Evolutionary conservation across 2,797 vertebrate species (phyloP), one percentile per base, ranked within the genome.

Genomic region (Gallinago nigripennis): DNA sequence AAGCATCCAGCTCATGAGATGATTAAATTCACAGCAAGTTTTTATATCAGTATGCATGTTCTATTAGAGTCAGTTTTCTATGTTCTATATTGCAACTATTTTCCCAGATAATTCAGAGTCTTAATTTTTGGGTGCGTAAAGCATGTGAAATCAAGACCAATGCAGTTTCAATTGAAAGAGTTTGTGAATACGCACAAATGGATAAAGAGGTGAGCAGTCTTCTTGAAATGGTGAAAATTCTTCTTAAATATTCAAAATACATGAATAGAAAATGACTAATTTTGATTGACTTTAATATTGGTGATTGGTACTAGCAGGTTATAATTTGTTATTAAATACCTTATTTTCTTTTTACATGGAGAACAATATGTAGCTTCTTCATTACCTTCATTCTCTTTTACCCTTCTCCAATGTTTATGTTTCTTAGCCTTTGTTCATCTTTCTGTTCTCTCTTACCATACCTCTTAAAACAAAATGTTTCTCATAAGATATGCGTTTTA

Each of bases 121-220:
- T 98, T 46, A 97, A 95, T 86, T 95, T 97, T 72, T 97, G 96
- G 95, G 95, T 97, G 43, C 84, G 53, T 35, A 97, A 97, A 86
- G 91, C 95, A 12, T 97, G 96, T 95, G 97, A 98, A 96, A 97
- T 98, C 2, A 81, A 97, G 92, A 97, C 92, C 18, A 97, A 97
- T 66, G 91, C 95, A 50, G 76, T 97, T 92, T 97, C 95, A 23
- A 86, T 97, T 92, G 97, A 97, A 96, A 96, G 96, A 76, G 57
- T 98, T 77, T 97, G 84, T 96, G 97, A 98, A 90, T 97, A 98
- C 88, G 51, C 95, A 94, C 92, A 96, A 86, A 95, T 95, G 61
- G 71, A 96, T 90, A 98, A 98, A 96, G 97, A 98, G 95, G 97
- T 98, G 94, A 91, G 71, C 35, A 51, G 64, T 93, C 33, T 53